Percentiles rank a stretch among this genome's conserved stretches.
Evolutionary conservation across 1,140 invertebrate species (phyloP).

Genomic region (Ips nitidus): DNA sequence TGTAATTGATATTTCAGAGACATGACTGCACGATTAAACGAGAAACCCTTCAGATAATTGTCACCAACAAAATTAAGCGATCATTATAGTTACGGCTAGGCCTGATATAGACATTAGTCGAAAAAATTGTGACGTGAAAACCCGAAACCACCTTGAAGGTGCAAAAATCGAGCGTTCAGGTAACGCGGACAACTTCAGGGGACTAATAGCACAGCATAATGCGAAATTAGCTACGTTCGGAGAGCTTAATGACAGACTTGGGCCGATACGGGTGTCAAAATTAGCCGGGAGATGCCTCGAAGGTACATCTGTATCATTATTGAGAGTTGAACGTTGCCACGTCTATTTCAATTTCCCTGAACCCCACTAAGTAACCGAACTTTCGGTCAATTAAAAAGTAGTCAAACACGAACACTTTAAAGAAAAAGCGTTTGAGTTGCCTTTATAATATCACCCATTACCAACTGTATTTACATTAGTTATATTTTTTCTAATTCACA

Average conservation of each 20-base stretch:
- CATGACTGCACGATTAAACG: too few relatives aligned
- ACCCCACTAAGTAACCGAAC: not conserved
- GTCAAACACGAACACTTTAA: not conserved
- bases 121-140: constrained; percentile 16
- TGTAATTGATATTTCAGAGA: too few relatives aligned
- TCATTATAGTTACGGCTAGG: constrained; percentile 10
- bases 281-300: constrained; percentile 32
- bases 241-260: constrained; percentile 34
- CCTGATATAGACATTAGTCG: constrained; percentile 34
- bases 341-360: not conserved
- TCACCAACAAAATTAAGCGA: constrained; percentile 20
- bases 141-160: constrained; percentile 20
- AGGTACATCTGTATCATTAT: constrained; percentile 36
- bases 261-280: constrained; percentile 37
- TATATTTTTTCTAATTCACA: too few relatives aligned
- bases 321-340: constrained; percentile 6
- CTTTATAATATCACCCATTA: too few relatives aligned
- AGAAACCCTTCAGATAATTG: too few relatives aligned
- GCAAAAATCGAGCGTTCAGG: constrained; percentile 31
- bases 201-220: constrained; percentile 36
- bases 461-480: too few relatives aligned
- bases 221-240: constrained; percentile 35
- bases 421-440: not conserved
- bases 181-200: constrained; percentile 31
- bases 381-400: not conserved